Percentiles rank a stretch among this genome's conserved stretches.
phyloP scores from a whole-genome alignment of 1,140 invertebrate species.

The Lordiphosa mommai region DNA sequence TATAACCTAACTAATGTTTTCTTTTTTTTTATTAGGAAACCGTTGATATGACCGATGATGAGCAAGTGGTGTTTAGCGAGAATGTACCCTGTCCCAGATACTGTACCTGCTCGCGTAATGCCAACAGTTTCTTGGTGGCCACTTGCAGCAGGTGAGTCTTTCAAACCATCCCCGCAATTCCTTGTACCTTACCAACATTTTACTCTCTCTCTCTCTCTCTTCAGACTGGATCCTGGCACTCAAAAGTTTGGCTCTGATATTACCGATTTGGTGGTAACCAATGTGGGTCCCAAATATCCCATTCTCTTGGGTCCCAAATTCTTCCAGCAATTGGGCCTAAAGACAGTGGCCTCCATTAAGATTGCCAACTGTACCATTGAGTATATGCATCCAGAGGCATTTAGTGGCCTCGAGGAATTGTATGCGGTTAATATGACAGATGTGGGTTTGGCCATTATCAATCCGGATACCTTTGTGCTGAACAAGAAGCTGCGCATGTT shows the following conservation, averaged over 20 bases:
- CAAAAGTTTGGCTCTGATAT: conserved; percentile 83
- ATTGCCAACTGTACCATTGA: conserved; percentile 82
- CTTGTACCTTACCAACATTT: neutral
- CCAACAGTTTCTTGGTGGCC: conserved; percentile 74
- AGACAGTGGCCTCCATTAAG: conserved; percentile 82
- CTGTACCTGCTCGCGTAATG: conserved; percentile 67
- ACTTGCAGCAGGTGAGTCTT: conserved; percentile 67
- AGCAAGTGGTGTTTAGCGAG: conserved; percentile 62
- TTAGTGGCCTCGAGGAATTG: conserved; percentile 84
- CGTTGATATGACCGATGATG: conserved; percentile 53
- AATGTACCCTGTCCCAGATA: conserved; percentile 75
- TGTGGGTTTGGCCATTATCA: conserved; percentile 83
- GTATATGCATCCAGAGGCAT: conserved; percentile 82
- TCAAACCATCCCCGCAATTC: too few relatives aligned
- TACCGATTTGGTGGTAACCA: conserved; percentile 82
- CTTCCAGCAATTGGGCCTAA: conserved; percentile 82
- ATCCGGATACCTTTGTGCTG: conserved; percentile 84
- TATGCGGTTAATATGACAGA: conserved; percentile 85
- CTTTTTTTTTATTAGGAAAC: too few relatives aligned
- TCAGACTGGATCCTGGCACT: conserved; percentile 81
- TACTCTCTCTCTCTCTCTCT: neutral
- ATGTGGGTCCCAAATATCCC: conserved; percentile 81
- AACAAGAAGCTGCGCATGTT: conserved; percentile 84
- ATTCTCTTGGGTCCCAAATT: conserved; percentile 81
- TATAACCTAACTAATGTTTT: too few relatives aligned